Base-by-base conservation (phyloP, 2,888 invertebrate species). In the Byasa hedistus region DNA sequence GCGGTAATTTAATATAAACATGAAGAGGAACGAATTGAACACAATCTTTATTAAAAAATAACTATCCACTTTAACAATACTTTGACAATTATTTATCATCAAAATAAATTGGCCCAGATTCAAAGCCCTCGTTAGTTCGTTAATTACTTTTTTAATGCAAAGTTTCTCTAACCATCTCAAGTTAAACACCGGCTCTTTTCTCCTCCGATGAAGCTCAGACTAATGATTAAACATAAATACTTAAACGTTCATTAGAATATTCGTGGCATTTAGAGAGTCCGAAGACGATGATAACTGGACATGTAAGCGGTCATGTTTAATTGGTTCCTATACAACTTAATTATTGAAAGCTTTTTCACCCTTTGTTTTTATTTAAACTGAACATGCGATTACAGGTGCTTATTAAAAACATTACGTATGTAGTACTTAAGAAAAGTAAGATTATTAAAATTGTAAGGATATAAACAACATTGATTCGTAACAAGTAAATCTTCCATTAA, bases 211-310 rank as follows among this genome's bases (percentile, higher is more conserved):
- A 77, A 76, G 69, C 75, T 72, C 75, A 75, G 71, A 79, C 75
- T 80, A 81, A 84, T 82, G 80, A 74, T 72, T 69, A 69, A 73
- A 76, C 82, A 82, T 81, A 80, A 79, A 78, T 81, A 80, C 78
- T 83, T 79, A 78, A 76, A 79, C 75, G 72, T 68, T 68, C 75
- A 77, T 80, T 79, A 80, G 80, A 81, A 81, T 80, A 80, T 80
- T 76, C 80, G 74, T 76, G 77, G 80, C 77, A 78, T 85, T 81
- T 77, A 75, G 76, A 75, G 71, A 60, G 71, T 68, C 68, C 69
- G 65, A 52, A 63, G 57, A 32, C 61, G 57, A 61, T 61, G 65
- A 66, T 62, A 66, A 60, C 48, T 60, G 61, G 48, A 55, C 57
- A 61, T 27, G 57, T 44, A 48, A 55, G 52, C 55, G 39, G 51